Evolutionary conservation across 2,113 vertebrate genomes (phyloP), one percentile per base, ranked within the genome.

Genomic region (Pimephales promelas): DNA sequence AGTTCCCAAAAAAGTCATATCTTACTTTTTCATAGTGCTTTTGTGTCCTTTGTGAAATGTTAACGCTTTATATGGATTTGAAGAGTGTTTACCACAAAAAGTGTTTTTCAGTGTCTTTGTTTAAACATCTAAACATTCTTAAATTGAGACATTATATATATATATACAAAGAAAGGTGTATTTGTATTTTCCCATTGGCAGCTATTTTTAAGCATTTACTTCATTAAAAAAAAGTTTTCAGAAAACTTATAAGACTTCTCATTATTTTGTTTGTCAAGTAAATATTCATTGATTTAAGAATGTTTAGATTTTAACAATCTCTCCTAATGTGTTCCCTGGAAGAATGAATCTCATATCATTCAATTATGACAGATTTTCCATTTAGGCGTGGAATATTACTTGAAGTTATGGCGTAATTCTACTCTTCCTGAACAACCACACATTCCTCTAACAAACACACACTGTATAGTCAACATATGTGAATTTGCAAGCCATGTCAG

Each of bases 391-490:
- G 52, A 52, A 47, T 26, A 74, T 52, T 74, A 28, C 26, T 70
- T 70, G 52, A 20, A 56, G 13, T 56, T 89, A 72, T 28, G 73
- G 70, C 28, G 26, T 47, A 64, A 52, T 82, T 82, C 24, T 49
- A 62, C 82, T 72, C 61, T 79, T 75, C 49, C 36, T 24, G 36
- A 87, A 84, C 74, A 64, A 64, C 75, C 18, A 64, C 59, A 64
- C 24, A 28, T 36, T 74, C 68, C 74, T 80, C 6, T 68, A 75
- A 86, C 16, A 86, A 78, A 86, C 26, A 84, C 56, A 34, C 68
- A 56, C 71, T 79, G 61, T 49, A 79, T 66, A 34, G 43, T 79
- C 78, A 79, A 24, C 54, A 40, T 3, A 87, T 62, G 87, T 85
- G 52, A 83, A 85, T 61, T 24, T 80, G 45, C 83, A 81, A 81